These are phyloP conservation scores for Tinea trinotella DNA, from an alignment of 2,888 invertebrate genomes.

Conservation along the genomic window DNA sequence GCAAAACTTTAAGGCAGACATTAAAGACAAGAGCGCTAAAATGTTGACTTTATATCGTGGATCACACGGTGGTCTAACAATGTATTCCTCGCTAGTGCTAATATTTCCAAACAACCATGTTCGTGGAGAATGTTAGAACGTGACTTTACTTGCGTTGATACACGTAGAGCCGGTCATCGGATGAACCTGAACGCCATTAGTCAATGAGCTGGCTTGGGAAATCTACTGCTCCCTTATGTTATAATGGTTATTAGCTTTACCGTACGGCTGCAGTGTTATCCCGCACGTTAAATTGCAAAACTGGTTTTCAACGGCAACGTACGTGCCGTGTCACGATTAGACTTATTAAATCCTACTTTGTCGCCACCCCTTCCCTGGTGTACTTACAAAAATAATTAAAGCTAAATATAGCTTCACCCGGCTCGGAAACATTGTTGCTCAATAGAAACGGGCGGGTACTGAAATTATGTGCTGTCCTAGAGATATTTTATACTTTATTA, in stretches of 20 bases:
- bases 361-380: background rate
- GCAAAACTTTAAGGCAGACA: background rate
- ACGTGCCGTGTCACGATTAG: no score
- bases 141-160: slow-evolving; percentile 22
- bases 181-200: slow-evolving; percentile 25
- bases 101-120: slow-evolving; percentile 3
- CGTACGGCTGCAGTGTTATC: slow-evolving; percentile 6
- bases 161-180: slow-evolving; percentile 24
- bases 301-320: background rate
- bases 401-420: background rate
- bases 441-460: no score
- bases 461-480: no score
- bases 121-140: slow-evolving; percentile 7
- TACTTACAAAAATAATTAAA: background rate
- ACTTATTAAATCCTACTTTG: background rate
- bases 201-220: slow-evolving; percentile 20
- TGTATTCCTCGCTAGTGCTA: slow-evolving; percentile 13
- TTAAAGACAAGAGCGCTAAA: no score
- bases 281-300: background rate
- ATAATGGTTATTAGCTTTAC: slow-evolving; percentile 15
- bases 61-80: slow-evolving; percentile 4
- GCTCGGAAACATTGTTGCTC: background rate
- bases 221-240: slow-evolving; percentile 20
- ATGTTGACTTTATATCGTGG: no score
- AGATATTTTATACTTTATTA: background rate